Evolutionary conservation across 2,113 vertebrate genomes (phyloP).

Genomic region (Jacana jacana): DNA sequence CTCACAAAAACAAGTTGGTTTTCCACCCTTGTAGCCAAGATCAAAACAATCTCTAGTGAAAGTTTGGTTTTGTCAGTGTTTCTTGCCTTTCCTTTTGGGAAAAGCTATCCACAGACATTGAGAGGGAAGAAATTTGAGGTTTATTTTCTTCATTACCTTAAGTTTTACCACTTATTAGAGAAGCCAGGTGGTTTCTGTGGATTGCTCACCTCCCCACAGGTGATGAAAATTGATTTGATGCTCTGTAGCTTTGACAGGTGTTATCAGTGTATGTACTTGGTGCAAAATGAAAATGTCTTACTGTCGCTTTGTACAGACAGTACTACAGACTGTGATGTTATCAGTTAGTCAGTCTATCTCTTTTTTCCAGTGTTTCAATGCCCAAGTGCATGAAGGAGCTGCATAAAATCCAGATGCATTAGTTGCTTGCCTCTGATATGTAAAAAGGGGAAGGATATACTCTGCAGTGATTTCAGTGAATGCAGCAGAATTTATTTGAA

Average conservation of each 20-base stretch:
- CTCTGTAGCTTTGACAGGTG: slow-evolving; percentile 17
- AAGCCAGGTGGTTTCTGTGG: not conserved
- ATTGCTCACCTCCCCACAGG: not conserved
- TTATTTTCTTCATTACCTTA: not conserved
- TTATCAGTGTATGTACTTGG: not conserved
- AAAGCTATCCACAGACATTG: not conserved
- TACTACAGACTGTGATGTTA: not conserved
- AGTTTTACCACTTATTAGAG: not conserved
- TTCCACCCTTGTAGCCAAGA: not conserved
- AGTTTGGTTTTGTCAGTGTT: not conserved
- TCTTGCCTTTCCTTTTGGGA: not conserved
- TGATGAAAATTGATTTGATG: slow-evolving; percentile 12
- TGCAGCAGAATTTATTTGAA: not conserved
- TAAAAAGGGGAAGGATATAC: not conserved
- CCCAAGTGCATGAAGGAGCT: not conserved
- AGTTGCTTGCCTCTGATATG: not conserved
- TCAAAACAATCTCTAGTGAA: not conserved
- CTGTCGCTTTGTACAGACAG: not conserved
- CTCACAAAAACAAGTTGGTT: not conserved
- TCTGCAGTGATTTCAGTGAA: not conserved
- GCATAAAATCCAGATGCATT: not conserved
- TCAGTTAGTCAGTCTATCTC: not conserved
- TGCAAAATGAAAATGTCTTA: not conserved
- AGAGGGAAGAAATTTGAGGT: not conserved
- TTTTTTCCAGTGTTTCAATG: not conserved